Conservation (phyloP, 1,140 invertebrate species). For the Zaprionus capensis region DNA sequence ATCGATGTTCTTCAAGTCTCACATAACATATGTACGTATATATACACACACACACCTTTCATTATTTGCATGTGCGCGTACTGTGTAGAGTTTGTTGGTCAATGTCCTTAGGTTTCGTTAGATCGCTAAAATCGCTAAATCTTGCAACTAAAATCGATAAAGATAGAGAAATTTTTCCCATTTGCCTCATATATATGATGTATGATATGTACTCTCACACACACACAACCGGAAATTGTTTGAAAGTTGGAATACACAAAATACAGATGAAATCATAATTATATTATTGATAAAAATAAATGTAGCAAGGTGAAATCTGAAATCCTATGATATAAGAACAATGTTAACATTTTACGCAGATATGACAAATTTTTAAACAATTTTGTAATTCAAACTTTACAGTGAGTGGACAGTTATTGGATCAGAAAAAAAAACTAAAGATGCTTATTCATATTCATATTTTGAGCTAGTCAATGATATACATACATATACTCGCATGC, state of each 20-base stretch:
- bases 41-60: not conserved
- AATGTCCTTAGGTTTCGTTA: slow-evolving; percentile 37
- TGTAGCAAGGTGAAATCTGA: slow-evolving; percentile 60
- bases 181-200: not conserved
- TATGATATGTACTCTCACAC: not conserved
- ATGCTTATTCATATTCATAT: slow-evolving; percentile 13
- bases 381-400: slow-evolving; percentile 60
- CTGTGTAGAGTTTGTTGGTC: slow-evolving; percentile 14
- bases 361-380: slow-evolving; percentile 45
- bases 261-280: slow-evolving; percentile 16
- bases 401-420: slow-evolving; percentile 29
- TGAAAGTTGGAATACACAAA: not conserved
- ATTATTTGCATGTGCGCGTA: slow-evolving; percentile 9
- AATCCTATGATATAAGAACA: slow-evolving; percentile 72
- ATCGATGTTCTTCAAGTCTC: slow-evolving; percentile 12
- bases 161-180: not conserved
- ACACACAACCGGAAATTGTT: not conserved
- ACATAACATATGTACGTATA: slow-evolving; percentile 13
- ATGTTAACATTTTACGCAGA: slow-evolving; percentile 77
- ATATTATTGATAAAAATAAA: slow-evolving; percentile 36
- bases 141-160: not conserved
- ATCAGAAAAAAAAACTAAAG: slow-evolving; percentile 20
- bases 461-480: slow-evolving; percentile 3
- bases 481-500: slow-evolving; percentile 11
- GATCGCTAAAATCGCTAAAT: slow-evolving; percentile 5